Percentiles rank a stretch among this genome's conserved stretches.
Conservation (phyloP, 2,113 vertebrate genomes). For the Panthera uncia region DNA sequence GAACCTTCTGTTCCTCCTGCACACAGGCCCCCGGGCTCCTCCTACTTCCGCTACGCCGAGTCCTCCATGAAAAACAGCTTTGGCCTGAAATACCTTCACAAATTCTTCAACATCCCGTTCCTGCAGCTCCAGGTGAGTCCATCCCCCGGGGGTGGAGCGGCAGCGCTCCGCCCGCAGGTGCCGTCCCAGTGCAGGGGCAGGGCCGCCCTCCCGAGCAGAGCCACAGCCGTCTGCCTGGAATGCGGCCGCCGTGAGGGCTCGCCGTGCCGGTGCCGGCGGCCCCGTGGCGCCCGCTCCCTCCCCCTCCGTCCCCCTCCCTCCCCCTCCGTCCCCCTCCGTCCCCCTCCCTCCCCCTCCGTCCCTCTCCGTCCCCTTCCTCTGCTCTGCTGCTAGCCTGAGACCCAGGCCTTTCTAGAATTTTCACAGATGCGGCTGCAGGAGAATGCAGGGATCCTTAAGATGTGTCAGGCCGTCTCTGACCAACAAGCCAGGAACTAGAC, state of each 20-base stretch:
- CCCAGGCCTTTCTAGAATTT: background rate
- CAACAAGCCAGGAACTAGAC: accelerated
- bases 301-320: background rate
- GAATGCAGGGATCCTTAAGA: accelerated
- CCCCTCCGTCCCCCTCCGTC: background rate
- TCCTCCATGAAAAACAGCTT: slow-evolving; percentile 99
- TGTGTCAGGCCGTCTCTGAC: background rate
- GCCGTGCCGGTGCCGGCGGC: accelerated
- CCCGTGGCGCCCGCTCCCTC: accelerated
- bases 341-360: background rate
- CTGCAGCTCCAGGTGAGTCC: slow-evolving; percentile 95
- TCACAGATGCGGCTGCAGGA: no score
- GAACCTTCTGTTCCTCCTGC: background rate
- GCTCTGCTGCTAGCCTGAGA: background rate
- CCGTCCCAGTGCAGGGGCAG: accelerated
- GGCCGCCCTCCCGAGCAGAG: background rate
- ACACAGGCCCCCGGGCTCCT: slow-evolving; percentile 93
- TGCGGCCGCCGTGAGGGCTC: accelerated
- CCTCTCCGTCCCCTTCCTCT: background rate
- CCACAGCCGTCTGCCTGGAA: no score
- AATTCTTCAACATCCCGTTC: slow-evolving; percentile 99
- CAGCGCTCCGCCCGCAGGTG: accelerated
- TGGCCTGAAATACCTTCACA: slow-evolving; percentile 96
- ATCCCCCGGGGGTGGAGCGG: accelerated
- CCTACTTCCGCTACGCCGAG: slow-evolving; percentile 98